Conservation (phyloP, 2,888 invertebrate species). For the Sylvicola fuscatus region DNA sequence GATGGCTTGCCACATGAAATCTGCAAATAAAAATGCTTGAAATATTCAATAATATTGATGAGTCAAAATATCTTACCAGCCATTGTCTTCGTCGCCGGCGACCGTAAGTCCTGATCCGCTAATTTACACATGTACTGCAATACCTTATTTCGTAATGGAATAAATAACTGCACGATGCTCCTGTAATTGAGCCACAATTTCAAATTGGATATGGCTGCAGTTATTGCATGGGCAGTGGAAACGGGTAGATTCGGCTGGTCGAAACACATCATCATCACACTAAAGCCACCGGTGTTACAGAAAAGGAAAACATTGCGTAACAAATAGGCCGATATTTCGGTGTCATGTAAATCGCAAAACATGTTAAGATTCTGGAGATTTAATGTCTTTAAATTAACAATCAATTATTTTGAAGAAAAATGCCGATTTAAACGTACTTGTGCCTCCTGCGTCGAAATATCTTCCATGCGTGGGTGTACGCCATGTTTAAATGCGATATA, state of each 20-base stretch:
- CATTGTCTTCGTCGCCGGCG: slow-evolving; percentile 79
- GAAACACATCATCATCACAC: slow-evolving; percentile 73
- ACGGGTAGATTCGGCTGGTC: slow-evolving; percentile 63
- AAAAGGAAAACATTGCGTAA: slow-evolving; percentile 84
- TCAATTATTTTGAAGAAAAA: slow-evolving; percentile 8
- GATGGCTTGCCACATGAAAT: slow-evolving; percentile 90
- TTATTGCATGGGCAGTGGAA: slow-evolving; percentile 78
- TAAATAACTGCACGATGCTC: slow-evolving; percentile 70
- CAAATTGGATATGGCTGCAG: slow-evolving; percentile 78
- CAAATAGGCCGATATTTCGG: slow-evolving; percentile 78
- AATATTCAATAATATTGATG: too few species aligned
- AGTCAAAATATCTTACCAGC: slow-evolving; percentile 45
- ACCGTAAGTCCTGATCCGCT: slow-evolving; percentile 75
- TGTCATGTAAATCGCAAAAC: slow-evolving; percentile 83
- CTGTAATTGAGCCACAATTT: slow-evolving; percentile 87
- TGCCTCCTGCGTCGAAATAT: slow-evolving; percentile 66
- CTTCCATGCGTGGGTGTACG: slow-evolving; percentile 59
- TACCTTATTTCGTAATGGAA: slow-evolving; percentile 70
- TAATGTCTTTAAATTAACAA: slow-evolving; percentile 12
- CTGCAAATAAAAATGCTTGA: too few species aligned
- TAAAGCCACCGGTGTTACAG: slow-evolving; percentile 77
- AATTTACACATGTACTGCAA: slow-evolving; percentile 85
- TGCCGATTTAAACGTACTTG: slow-evolving; percentile 9
- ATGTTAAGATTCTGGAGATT: slow-evolving; percentile 40
- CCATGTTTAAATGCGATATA: slow-evolving; percentile 76